phyloP scores from a whole-genome alignment of 2,113 vertebrate species.

The Pipra filicauda region DNA sequence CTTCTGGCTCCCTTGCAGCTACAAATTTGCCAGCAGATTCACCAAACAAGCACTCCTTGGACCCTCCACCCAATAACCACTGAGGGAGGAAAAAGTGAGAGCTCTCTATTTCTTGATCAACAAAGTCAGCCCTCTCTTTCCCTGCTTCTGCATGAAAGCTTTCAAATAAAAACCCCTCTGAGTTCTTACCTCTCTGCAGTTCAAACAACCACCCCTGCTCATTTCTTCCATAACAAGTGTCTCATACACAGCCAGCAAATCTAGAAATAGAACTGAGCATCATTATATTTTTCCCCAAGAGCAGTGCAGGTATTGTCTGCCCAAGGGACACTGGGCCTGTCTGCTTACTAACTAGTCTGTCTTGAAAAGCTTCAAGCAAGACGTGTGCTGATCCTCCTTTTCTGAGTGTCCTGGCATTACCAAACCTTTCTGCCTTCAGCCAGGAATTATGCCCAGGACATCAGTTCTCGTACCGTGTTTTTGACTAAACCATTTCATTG shows the following conservation, averaged over 20 bases:
- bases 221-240: constrained; percentile 7
- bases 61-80: neutral
- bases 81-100: neutral
- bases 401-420: neutral
- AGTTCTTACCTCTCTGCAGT: neutral
- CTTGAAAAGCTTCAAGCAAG: neutral
- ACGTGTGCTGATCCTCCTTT: neutral
- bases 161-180: neutral
- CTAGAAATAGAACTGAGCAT: constrained; percentile 13
- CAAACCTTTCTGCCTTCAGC: neutral
- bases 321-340: neutral
- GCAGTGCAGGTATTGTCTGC: neutral
- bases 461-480: neutral
- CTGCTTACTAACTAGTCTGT: neutral
- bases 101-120: neutral
- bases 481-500: neutral
- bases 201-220: neutral
- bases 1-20: neutral
- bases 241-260: neutral
- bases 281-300: neutral
- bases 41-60: neutral
- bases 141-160: neutral
- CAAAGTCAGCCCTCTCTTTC: neutral
- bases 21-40: neutral
- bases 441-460: neutral